Base-by-base conservation (phyloP, 2,797 vertebrate species). In the Micromesistius poutassou region DNA sequence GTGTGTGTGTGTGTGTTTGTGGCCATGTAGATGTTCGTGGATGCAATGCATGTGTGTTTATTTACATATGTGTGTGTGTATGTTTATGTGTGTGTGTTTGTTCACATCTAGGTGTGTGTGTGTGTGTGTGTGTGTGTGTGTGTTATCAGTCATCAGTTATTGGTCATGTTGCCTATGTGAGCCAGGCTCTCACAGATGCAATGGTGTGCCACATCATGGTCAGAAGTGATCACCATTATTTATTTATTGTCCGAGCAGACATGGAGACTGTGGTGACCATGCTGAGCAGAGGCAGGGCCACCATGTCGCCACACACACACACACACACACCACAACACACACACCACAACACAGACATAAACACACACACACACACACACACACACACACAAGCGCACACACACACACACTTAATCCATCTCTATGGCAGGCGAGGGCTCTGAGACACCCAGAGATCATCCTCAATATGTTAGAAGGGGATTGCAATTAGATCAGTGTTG, bases 201-300 rank as follows among this genome's bases (percentile, higher is more conserved):
- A 89, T 68, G 89, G 91, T 91, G 91, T 91, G 84, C 85, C 87
- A 86, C 87, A 92, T 91, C 88, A 89, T 83, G 80, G 85, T 91
- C 90, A 90, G 92, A 91, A 90, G 88, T 87, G 90, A 93, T 92
- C 88, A 89, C 88, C 91, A 93, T 93, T 93, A 92, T 92, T 93
- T 92, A 93, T 93, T 93, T 91, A 93, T 93, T 91, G 91, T 85
- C 89, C 85, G 84, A 90, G 92, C 89, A 89, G 92, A 93, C 90
- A 90, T 90, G 89, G 89, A 92, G 92, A 91, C 92, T 90, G 87
- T 89, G 91, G 89, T 90, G 86, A 92, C 91, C 89, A 83, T 89
- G 90, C 82, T 71, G 84, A 87, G 82, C 82, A 84, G 86, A 85
- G 84, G 85, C 33, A 79, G 81, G 77, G 82, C 78, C 22, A 66